Evolutionary conservation across 2,888 invertebrate species (phyloP), one percentile per base, ranked within the genome.

Genomic region (Campopleginae sp.): DNA sequence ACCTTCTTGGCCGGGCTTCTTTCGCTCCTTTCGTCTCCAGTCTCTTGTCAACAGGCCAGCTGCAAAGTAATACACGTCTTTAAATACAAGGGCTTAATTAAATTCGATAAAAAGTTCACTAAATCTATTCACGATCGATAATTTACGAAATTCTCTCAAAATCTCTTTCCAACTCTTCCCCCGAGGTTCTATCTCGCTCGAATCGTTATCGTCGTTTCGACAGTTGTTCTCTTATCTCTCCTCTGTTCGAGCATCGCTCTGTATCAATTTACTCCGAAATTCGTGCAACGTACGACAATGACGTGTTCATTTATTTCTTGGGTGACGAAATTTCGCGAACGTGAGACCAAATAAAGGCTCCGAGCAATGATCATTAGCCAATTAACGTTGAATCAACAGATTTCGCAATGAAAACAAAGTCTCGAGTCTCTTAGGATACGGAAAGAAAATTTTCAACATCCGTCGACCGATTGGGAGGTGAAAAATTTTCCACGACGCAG

Each of bases 1-100:
- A 89, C 97, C 97, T 90, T 96, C 96, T 94, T 98, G 98, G 8
- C 98, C 99, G 76, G 97, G 97, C 96, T 98, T 98, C 96, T 98
- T 98, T 89, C 99, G 96, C 94, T 99, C 99, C 81, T 96, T 95
- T 27, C 94, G 94, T 78, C 99, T 90, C 84, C 71, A 83, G 80
- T 93, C 99, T 90, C 95, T 95, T 27, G 97, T 97, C 70, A 99
- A 94, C 82, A 99, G 94, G 58, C 99, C 99, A 93, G 98, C 98
- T 97, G 91, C 72, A 94, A 68, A 19, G 58, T 10, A 80, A 76
- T 46, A 33, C 10, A 23, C 27, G 92, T 42, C n/a, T 33, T 19
- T 17, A 19, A 17, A 17, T 27, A 12, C 12, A 33, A 33, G 0
- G 7, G 2, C 19, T 19, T 0, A n/a, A 19, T 51, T 71, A 33